A percentile compares a stretch with the other conserved stretches of the same genome.
phyloP scores from a whole-genome alignment of 2,888 invertebrate species.

The Chloromyia formosa region DNA sequence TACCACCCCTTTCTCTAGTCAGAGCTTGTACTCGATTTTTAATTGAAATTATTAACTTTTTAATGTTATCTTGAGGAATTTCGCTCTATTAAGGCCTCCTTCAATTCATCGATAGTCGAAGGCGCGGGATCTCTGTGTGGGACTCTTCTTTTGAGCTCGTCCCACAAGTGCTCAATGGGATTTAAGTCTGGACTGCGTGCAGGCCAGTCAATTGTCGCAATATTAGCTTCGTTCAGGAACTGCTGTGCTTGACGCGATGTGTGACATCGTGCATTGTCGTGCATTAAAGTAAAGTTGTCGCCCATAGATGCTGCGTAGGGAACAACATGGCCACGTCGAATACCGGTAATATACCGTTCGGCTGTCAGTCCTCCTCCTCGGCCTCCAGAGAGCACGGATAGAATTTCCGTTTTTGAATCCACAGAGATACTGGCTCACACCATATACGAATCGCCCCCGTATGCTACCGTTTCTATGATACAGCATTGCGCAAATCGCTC shows the following conservation, averaged over 20 bases:
- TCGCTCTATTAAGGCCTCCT: no score
- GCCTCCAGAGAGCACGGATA: neutral
- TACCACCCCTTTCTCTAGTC: no score
- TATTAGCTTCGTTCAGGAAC: neutral
- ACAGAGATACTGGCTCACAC: neutral
- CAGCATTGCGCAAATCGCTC: neutral
- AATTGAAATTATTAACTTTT: no score
- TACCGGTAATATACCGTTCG: neutral
- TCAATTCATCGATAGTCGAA: no score
- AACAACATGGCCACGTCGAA: neutral
- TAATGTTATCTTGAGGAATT: no score
- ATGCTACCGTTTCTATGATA: neutral
- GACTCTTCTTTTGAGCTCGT: neutral
- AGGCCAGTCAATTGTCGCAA: neutral
- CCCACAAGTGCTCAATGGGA: neutral
- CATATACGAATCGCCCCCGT: neutral
- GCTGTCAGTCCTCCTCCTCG: conserved; percentile 9
- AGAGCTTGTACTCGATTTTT: no score
- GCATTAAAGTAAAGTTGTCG: neutral
- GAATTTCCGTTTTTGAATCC: neutral
- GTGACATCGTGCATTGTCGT: neutral
- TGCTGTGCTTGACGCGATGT: neutral
- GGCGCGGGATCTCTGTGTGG: neutral
- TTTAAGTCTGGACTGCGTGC: neutral
- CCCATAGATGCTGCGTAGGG: conserved; percentile 5